Conservation (phyloP, 2,797 vertebrate genomes). For the Setipinna tenuifilis region DNA sequence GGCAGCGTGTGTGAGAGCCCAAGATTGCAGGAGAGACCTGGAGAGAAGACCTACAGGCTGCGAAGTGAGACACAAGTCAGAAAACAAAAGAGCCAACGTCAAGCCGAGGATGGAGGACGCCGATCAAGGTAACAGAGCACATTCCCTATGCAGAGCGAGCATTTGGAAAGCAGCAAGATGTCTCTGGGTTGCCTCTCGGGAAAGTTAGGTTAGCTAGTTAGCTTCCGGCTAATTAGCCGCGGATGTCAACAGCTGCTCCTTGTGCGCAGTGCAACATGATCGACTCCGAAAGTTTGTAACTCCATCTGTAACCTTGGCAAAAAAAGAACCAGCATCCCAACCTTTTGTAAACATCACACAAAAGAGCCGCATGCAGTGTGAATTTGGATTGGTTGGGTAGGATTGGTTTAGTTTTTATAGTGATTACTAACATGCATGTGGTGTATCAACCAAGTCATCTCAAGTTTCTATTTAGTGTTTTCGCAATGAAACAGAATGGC, state of each 20-base stretch:
- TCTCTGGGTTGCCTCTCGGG: constrained; percentile 31
- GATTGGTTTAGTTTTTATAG: not conserved
- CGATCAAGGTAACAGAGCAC: constrained; percentile 67
- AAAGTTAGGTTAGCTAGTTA: constrained; percentile 61
- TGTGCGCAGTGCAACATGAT: not conserved
- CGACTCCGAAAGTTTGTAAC: not conserved
- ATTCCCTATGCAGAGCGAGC: not conserved
- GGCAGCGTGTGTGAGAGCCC: constrained; percentile 66
- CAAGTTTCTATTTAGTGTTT: not conserved
- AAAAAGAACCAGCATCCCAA: not conserved
- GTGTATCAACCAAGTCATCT: not conserved
- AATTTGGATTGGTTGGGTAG: not conserved
- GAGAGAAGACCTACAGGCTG: constrained; percentile 47
- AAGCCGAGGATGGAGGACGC: constrained; percentile 69
- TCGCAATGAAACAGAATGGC: not conserved
- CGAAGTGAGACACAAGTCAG: constrained; percentile 43
- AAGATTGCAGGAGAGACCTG: constrained; percentile 57
- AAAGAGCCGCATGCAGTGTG: not conserved
- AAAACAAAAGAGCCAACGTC: constrained; percentile 37
- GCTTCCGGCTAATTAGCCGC: constrained; percentile 42
- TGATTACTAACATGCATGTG: not conserved
- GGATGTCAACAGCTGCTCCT: not conserved
- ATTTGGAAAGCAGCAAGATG: not conserved
- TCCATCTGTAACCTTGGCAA: not conserved
- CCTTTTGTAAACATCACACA: not conserved